Evolutionary conservation across 2,888 invertebrate species (phyloP), one percentile per base, ranked within the genome.

Genomic region (Epinotia bilunana): DNA sequence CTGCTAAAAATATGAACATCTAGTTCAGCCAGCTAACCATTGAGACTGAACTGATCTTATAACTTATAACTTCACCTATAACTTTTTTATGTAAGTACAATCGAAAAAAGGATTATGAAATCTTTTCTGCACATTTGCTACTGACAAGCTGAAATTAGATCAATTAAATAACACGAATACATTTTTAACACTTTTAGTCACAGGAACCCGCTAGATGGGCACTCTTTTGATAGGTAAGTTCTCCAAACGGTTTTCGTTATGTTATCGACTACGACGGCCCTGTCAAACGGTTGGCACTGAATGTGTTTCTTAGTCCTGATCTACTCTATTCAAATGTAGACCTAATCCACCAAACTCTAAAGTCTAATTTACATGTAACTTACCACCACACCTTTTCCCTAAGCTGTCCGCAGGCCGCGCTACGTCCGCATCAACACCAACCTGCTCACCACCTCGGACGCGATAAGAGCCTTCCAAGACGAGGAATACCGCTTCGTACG

Each of bases 341-440:
- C 53, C 2, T 53, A n/a, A 53, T n/a, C n/a, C 53, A n/a, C n/a
- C 7, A n/a, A 53, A 5, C 16, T n/a, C 2, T 3, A 4, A 12
- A 3, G 33, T n/a, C 11, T 0, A 5, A 62, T 11, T 39, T 43
- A 4, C 5, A 4, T 43, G 7, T 11, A 39, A 11, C 16, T 28
- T 6, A 9, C 61, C 16, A 4, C 13, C 0, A 39, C 0, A 39
- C 11, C 16, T 18, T 63, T 39, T 39, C 77, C 88, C 95, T 95
- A 84, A 97, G 90, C 80, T 78, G 81, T 83, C 11, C 90, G 85
- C 76, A 88, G 96, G 84, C 98, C 98, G 1, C 95, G 98, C 68
- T 99, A 98, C 93, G 97, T 98, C 6, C 95, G 99, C 46, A 95
- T 99, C 78, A 99, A 99, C 89, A 97, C 97, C 6, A 93, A 98